phyloP scores from a whole-genome alignment of 2,888 invertebrate species.

The Mycalesis mineus region DNA sequence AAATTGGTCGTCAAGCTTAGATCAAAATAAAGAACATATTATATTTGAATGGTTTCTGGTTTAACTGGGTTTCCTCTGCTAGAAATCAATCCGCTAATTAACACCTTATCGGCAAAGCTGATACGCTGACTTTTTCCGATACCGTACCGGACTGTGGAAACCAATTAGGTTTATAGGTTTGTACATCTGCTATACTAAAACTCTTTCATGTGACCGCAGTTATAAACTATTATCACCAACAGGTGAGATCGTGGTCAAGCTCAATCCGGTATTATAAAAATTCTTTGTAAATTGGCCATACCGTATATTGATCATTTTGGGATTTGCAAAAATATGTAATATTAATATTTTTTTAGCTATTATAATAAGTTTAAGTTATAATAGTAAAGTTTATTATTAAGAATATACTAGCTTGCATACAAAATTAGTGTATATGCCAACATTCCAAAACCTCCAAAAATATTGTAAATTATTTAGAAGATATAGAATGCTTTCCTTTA shows the following conservation, averaged over 20 bases:
- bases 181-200: conserved; percentile 1
- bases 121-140: background rate
- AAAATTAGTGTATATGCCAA: no score
- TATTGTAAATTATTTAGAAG: no score
- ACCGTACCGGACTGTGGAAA: background rate
- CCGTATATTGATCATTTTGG: no score
- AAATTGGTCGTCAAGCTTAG: background rate
- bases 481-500: no score
- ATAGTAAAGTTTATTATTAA: no score
- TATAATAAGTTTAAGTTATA: no score
- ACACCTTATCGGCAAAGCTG: conserved; percentile 3
- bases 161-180: background rate
- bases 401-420: no score
- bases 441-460: no score
- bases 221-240: background rate
- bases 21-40: background rate
- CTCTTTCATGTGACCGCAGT: background rate
- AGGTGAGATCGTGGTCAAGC: background rate
- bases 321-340: background rate
- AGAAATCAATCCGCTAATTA: background rate
- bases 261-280: background rate
- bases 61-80: background rate
- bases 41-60: background rate
- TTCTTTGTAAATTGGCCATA: background rate
- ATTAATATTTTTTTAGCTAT: no score